Percentiles rank a stretch among this genome's conserved stretches.
Evolutionary conservation across 2,113 vertebrate species (phyloP).

Genomic region (Gnathonemus longibarbis): DNA sequence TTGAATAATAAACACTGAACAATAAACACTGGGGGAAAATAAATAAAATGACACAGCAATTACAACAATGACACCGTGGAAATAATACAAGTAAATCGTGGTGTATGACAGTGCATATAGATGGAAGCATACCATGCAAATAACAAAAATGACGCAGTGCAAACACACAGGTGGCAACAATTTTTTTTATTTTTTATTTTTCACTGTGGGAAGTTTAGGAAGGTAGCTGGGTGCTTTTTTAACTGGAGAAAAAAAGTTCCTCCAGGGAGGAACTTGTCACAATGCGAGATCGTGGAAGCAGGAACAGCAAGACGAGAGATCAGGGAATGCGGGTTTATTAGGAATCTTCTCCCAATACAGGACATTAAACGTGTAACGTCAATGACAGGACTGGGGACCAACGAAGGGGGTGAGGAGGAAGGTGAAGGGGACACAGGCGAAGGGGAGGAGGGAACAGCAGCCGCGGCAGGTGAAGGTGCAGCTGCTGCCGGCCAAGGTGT

Average conservation of each 20-base stretch:
- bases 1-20: not conserved
- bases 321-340: too few species aligned
- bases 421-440: too few species aligned
- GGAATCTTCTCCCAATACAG: too few species aligned
- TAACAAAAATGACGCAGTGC: not conserved
- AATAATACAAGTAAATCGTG: too few species aligned
- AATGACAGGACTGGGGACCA: too few species aligned
- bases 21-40: not conserved
- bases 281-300: too few species aligned
- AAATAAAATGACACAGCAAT: not conserved
- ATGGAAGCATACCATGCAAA: not conserved
- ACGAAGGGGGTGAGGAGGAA: too few species aligned
- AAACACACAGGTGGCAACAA: not conserved
- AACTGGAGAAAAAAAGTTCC: not conserved
- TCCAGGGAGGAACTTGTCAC: not conserved
- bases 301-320: too few species aligned
- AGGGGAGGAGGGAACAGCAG: too few species aligned
- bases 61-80: not conserved
- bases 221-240: not conserved
- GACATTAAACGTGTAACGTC: too few species aligned
- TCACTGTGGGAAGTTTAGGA: not conserved
- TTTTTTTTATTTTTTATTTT: not conserved
- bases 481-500: too few species aligned
- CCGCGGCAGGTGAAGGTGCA: too few species aligned
- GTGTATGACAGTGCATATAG: not conserved